Base-by-base conservation (phyloP, 2,113 vertebrate species). In the Rissa tridactyla region DNA sequence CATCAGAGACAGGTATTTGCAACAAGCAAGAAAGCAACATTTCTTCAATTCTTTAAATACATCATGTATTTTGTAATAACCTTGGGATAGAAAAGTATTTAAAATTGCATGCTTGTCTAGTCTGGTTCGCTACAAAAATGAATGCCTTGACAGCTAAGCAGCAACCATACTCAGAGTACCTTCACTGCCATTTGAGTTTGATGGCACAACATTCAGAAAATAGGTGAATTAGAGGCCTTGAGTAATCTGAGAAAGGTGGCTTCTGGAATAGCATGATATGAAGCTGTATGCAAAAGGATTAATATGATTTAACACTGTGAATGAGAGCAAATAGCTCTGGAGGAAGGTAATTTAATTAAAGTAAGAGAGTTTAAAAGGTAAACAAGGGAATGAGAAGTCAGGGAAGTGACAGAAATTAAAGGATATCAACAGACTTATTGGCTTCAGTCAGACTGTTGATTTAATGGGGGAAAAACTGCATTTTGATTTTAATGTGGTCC, bases 291-390 rank as follows among this genome's bases (percentile, higher is more conserved):
- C 49, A 52, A 65, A 83, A 88, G 46, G 51, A 83, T 95, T 94
- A 80, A 52, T 82, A 40, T 54, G 26, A 57, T 82, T 95, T 80
- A 93, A 80, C 23, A 42, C 16, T 47, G 18, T 22, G 27, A 92
- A 88, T 80, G 62, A 82, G 55, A 95, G 18, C 34, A 94, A 92
- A 92, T 58, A 77, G 15, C 34, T 80, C 76, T 73, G 55, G 68
- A 86, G 26, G 27, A 19, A 92, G 10, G 13, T 90, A 92, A 93
- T 90, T 92, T 90, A 78, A 80, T 92, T 76, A 76, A 86, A 92
- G 18, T 44, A 65, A 46, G 30, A 88, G 13, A 46, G n/a, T 73
- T 92, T 49, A 65, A 94, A 89, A 88, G 5, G 62, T 80, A 90
- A 96, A 77, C 54, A 94, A 62, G 25, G 16, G 30, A 93, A 95